These are phyloP conservation scores for Stenodera caucasica DNA, from an alignment of 2,888 invertebrate genomes.

Conservation along the genomic window DNA sequence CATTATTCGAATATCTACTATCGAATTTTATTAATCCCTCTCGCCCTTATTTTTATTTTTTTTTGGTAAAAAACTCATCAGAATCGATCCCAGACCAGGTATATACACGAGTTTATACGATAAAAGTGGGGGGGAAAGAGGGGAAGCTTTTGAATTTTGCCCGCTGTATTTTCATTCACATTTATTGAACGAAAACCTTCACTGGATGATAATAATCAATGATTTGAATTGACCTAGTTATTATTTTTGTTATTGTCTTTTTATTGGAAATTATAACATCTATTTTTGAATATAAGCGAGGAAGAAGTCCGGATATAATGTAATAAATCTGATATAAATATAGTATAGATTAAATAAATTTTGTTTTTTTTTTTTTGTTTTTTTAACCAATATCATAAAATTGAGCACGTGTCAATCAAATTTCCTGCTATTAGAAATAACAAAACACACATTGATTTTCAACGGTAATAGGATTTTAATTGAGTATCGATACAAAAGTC, in stretches of 20 bases:
- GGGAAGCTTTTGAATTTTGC: not conserved
- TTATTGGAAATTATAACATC: not conserved
- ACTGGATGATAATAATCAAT: not conserved
- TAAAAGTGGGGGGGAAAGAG: not conserved
- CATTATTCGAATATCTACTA: too few species aligned
- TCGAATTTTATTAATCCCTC: too few species aligned
- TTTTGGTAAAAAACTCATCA: too few species aligned
- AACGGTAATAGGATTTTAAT: too few species aligned
- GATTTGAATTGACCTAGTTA: conserved; percentile 1
- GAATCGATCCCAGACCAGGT: conserved; percentile 1
- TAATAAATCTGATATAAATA: not conserved
- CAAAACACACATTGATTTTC: too few species aligned
- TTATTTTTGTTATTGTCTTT: conserved; percentile 3
- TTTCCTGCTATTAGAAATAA: too few species aligned
- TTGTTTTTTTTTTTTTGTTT: not conserved
- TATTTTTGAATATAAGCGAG: not conserved
- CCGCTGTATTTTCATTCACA: not conserved
- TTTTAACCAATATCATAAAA: not conserved
- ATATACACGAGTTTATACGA: not conserved
- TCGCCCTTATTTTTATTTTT: too few species aligned
- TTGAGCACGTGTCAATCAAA: not conserved
- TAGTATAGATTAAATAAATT: not conserved
- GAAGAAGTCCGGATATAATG: not conserved
- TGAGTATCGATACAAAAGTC: too few species aligned
- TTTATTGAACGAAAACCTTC: conserved; percentile 1